Evolutionary conservation across 1,140 invertebrate species (phyloP).

Genomic region (Neocloeon triangulifer): DNA sequence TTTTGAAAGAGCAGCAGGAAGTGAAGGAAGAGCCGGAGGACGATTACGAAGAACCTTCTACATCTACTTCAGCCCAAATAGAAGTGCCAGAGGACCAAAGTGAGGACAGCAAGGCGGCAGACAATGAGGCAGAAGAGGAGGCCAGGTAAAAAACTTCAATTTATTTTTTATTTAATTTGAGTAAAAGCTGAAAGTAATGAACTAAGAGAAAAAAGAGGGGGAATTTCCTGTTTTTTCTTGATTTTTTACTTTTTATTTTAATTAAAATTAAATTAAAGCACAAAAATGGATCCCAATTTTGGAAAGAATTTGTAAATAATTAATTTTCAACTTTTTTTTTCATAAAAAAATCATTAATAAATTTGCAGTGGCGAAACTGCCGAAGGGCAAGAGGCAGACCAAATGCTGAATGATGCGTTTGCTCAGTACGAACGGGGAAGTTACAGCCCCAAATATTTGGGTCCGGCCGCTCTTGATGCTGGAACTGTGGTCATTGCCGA

Average conservation of each 20-base stretch:
- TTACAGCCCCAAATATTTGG: conserved; percentile 63
- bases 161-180: too few species aligned
- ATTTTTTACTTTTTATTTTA: too few species aligned
- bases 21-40: conserved; percentile 22
- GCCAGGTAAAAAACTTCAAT: too few species aligned
- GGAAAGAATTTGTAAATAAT: too few species aligned
- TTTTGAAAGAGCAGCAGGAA: conserved; percentile 73
- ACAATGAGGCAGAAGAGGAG: neutral
- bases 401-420: conserved; percentile 33
- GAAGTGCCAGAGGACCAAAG: neutral
- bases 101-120: neutral
- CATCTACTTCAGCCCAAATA: conserved; percentile 9
- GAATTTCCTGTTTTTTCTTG: too few species aligned
- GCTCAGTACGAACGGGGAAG: conserved; percentile 51
- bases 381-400: conserved; percentile 21
- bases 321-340: too few species aligned
- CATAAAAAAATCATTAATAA: too few species aligned
- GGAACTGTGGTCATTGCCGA: conserved; percentile 58
- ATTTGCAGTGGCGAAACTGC: conserved; percentile 4
- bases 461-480: conserved; percentile 47
- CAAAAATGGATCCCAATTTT: neutral
- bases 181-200: too few species aligned
- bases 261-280: too few species aligned
- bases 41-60: conserved; percentile 8
- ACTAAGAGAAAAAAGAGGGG: too few species aligned